A percentile compares a stretch with the other conserved stretches of the same genome.
These are phyloP conservation scores for Peromyscus maniculatus DNA, from an alignment of 2,113 vertebrate species.

Conservation along the genomic window DNA sequence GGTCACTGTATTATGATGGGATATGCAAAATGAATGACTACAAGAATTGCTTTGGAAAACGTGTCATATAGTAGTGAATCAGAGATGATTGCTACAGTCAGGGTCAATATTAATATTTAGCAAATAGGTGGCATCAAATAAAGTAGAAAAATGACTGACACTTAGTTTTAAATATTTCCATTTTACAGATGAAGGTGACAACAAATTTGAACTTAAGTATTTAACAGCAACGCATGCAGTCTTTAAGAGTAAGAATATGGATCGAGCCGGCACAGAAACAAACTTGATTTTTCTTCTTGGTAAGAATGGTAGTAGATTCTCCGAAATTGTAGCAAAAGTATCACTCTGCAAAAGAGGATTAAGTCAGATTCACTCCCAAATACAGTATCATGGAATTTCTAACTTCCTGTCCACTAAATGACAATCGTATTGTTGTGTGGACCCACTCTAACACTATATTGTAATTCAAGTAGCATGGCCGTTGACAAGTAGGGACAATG, in stretches of 20 bases:
- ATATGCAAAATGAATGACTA: not conserved
- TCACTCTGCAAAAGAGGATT: not conserved
- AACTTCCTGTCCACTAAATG: not conserved
- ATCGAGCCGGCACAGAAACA: not conserved
- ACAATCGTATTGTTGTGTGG: not conserved
- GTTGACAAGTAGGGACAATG: not conserved
- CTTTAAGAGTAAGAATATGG: not conserved
- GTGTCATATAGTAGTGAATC: not conserved
- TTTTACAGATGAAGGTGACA: not conserved
- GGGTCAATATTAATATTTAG: not conserved
- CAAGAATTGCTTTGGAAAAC: not conserved
- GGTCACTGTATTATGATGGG: fast-evolving
- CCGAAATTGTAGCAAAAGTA: not conserved
- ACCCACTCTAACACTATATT: not conserved
- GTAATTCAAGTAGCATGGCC: not conserved
- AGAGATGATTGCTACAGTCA: not conserved
- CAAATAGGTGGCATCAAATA: not conserved
- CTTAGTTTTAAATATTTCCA: not conserved
- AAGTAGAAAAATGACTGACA: not conserved
- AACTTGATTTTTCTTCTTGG: not conserved
- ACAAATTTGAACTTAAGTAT: no score
- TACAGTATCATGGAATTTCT: not conserved
- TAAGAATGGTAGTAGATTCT: not conserved
- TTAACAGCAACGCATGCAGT: not conserved
- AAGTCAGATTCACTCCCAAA: not conserved